A percentile compares a stretch with the other conserved stretches of the same genome.
Conservation (phyloP, 53 echinoderm and acorn worm genomes). For the Stichopus horrens region DNA sequence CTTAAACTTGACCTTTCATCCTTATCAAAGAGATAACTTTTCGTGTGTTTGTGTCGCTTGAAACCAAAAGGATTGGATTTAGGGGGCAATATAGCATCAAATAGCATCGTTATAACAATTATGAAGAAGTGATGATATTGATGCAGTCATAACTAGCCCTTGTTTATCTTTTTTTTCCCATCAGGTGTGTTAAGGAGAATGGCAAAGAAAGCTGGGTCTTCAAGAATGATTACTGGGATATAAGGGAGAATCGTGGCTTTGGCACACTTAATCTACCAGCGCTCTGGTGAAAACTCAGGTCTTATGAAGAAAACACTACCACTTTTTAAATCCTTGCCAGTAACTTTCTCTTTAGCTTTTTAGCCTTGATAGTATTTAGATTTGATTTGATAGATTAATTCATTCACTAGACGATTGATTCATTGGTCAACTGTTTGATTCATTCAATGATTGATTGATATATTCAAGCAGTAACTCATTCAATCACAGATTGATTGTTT, state of each 20-base stretch:
- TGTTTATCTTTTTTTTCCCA: not conserved
- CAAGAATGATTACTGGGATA: slow-evolving; percentile 88
- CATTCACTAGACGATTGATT: not conserved
- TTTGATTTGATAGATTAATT: not conserved
- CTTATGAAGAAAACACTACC: not conserved
- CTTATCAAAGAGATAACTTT: too few species aligned
- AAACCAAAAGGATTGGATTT: too few species aligned
- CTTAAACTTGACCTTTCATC: too few species aligned
- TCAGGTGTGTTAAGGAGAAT: slow-evolving; percentile 65
- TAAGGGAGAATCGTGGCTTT: slow-evolving; percentile 74
- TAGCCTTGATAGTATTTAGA: not conserved
- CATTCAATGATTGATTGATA: not conserved
- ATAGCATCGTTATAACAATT: too few species aligned
- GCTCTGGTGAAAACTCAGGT: slow-evolving; percentile 26
- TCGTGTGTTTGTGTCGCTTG: too few species aligned
- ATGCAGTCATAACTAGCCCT: too few species aligned
- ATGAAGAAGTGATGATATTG: too few species aligned
- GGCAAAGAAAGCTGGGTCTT: slow-evolving; percentile 85
- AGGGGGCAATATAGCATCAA: too few species aligned
- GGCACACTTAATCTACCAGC: slow-evolving; percentile 1
- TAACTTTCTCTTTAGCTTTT: not conserved
- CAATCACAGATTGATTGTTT: not conserved
- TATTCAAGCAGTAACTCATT: not conserved
- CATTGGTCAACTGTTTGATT: not conserved
- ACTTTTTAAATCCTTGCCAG: slow-evolving; percentile 5